These are phyloP conservation scores for Lissonota sp. DNA, from an alignment of 2,888 invertebrate species.

Conservation along the genomic window DNA sequence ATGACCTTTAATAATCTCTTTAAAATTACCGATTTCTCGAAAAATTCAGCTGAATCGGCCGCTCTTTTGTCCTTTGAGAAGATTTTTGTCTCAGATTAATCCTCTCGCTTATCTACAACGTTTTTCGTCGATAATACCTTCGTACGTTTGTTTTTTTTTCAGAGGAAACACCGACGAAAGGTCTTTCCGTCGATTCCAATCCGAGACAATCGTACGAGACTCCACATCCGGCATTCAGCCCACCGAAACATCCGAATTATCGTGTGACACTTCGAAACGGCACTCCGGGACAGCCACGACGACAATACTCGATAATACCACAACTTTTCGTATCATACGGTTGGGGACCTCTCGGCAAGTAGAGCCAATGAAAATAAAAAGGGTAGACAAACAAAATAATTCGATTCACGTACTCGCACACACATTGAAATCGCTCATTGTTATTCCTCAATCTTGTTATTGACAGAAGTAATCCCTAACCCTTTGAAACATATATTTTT, in stretches of 20 bases:
- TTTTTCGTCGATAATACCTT: too few relatives aligned
- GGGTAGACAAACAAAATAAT: slow-evolving; percentile 2
- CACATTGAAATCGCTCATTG: too few relatives aligned
- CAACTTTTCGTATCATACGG: slow-evolving; percentile 85
- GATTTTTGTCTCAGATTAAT: too few relatives aligned
- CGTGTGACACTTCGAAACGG: slow-evolving; percentile 74
- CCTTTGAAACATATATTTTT: too few relatives aligned
- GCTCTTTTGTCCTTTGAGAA: too few relatives aligned
- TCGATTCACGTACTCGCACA: too few relatives aligned
- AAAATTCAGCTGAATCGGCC: too few relatives aligned
- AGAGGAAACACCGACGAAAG: slow-evolving; percentile 49
- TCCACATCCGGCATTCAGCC: slow-evolving; percentile 15
- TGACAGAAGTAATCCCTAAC: too few relatives aligned
- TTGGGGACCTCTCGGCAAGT: slow-evolving; percentile 85
- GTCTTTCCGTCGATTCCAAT: background rate
- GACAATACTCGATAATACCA: slow-evolving; percentile 84
- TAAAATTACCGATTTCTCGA: too few relatives aligned
- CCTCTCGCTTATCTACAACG: too few relatives aligned
- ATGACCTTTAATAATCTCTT: too few relatives aligned
- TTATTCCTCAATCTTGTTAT: too few relatives aligned
- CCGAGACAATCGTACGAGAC: slow-evolving; percentile 45
- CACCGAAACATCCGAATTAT: slow-evolving; percentile 69
- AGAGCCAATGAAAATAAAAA: slow-evolving; percentile 57
- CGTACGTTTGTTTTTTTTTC: background rate
- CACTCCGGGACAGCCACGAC: slow-evolving; percentile 70